Evolutionary conservation across 64 coral and sea anemone genomes (phyloP), one percentile per base, ranked within the genome.

Genomic region (Montipora sp.): DNA sequence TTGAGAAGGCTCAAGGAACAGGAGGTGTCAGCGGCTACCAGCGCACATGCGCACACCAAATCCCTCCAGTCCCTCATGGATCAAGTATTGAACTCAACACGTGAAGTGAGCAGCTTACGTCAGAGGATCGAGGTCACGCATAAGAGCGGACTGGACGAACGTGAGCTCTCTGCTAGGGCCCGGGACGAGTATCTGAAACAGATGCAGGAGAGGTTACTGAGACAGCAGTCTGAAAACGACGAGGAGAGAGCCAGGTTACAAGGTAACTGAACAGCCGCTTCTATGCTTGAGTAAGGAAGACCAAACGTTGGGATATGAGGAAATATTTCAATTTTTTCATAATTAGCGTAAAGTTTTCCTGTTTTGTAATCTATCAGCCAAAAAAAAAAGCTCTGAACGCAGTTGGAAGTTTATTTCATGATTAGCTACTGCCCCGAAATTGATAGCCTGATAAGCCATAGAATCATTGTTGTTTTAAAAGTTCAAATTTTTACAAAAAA

Each of bases 51-150:
- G 5, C 94, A 99, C 87, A 99, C 94, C 74, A 99, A 92, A 89
- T 99, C 97, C 7, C 94, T 99, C 12, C 94, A 99, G 84, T 92
- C 91, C 36, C 89, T 99, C 19, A 99, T 99, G 94, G 75, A 96
- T 50, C 94, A 96, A 84, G 97, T 99, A 19, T 87, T 96, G 22
- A 99, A 92, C 84, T 99, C 97, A 4, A 99, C 97, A 46, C 93
- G 91, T 16, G 91, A 99, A 48, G 97, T 99, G 43, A 94, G 73
- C 43, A 83, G 94, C 84, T 91, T 99, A 79, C 91, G 89, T 80
- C 73, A 89, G n/a, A 89, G 91, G 57, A 83, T 99, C 5, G 97
- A 99, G 80, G 78, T 90, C 59, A 93, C 92, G 83, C 94, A 99
- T 58, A 95, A 95, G 36, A 95, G 87, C 67, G 89, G 92, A 13